These are phyloP conservation scores for Sorex fumeus DNA, from an alignment of 2,113 vertebrate genomes.

Conservation along the genomic window DNA sequence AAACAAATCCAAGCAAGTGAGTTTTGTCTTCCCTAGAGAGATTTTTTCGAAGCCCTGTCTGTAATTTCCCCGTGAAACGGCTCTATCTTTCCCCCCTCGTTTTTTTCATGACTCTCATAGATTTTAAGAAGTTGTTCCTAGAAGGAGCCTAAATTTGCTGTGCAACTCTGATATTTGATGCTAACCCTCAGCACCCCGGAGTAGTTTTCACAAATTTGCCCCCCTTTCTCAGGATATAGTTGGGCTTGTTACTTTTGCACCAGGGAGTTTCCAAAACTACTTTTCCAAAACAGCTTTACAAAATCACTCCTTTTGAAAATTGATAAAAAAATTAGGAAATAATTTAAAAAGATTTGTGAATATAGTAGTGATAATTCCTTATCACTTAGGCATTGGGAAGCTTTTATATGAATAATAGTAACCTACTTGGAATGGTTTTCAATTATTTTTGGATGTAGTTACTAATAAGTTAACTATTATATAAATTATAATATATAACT, in stretches of 20 bases:
- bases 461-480: conserved; percentile 14
- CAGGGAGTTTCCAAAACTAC: background rate
- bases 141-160: background rate
- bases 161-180: background rate
- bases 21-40: background rate
- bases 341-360: conserved; percentile 26
- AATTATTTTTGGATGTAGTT: too few species aligned
- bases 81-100: too few species aligned
- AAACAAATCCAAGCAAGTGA: background rate
- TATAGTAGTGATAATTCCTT: conserved; percentile 2
- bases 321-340: background rate
- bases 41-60: background rate
- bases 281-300: conserved; percentile 35
- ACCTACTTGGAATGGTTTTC: background rate
- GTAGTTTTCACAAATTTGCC: background rate
- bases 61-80: background rate
- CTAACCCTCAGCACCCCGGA: background rate
- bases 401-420: conserved; percentile 30
- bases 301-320: background rate
- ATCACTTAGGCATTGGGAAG: conserved; percentile 20
- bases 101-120: background rate
- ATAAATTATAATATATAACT: too few species aligned
- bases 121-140: conserved; percentile 36
- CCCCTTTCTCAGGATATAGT: background rate
- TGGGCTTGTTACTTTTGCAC: background rate